Conservation (phyloP, 2,797 vertebrate species). For the Gymnoscopelus braueri region DNA sequence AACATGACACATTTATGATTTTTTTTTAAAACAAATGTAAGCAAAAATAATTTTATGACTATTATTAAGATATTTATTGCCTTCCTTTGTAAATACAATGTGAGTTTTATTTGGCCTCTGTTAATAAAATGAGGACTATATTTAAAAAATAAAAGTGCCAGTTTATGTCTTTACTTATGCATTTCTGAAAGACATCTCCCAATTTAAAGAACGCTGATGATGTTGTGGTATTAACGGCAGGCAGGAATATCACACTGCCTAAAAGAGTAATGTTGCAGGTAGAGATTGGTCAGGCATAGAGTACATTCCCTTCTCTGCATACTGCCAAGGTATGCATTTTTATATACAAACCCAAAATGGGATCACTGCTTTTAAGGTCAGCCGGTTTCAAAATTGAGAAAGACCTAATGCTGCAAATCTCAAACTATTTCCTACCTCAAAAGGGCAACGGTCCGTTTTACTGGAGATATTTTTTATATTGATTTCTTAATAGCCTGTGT, state of each 20-base stretch:
- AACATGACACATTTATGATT: conserved; percentile 84
- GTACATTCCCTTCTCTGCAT: conserved; percentile 74
- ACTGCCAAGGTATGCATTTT: conserved; percentile 78
- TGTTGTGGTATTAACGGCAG: conserved; percentile 1
- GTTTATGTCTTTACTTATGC: conserved; percentile 60
- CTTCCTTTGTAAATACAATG: conserved; percentile 88
- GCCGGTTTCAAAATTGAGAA: conserved; percentile 55
- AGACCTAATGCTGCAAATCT: conserved; percentile 48
- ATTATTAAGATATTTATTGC: conserved; percentile 91
- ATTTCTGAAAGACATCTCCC: not conserved
- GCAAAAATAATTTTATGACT: conserved; percentile 88
- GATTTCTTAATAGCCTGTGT: too few species aligned
- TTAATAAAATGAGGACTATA: conserved; percentile 89
- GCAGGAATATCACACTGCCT: conserved; percentile 23
- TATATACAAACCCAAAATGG: conserved; percentile 73
- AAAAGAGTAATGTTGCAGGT: conserved; percentile 64
- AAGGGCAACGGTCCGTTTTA: not conserved
- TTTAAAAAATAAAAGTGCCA: conserved; percentile 70
- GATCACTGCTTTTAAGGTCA: conserved; percentile 62
- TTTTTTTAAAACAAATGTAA: conserved; percentile 81
- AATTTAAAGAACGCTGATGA: conserved; percentile 18
- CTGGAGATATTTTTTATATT: too few species aligned
- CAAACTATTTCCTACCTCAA: conserved; percentile 42
- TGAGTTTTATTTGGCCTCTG: conserved; percentile 88
- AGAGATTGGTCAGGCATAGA: conserved; percentile 52